Percentiles rank a stretch among this genome's conserved stretches.
Evolutionary conservation across 1,140 invertebrate genomes (phyloP).

Genomic region (Heterodera carotae): DNA sequence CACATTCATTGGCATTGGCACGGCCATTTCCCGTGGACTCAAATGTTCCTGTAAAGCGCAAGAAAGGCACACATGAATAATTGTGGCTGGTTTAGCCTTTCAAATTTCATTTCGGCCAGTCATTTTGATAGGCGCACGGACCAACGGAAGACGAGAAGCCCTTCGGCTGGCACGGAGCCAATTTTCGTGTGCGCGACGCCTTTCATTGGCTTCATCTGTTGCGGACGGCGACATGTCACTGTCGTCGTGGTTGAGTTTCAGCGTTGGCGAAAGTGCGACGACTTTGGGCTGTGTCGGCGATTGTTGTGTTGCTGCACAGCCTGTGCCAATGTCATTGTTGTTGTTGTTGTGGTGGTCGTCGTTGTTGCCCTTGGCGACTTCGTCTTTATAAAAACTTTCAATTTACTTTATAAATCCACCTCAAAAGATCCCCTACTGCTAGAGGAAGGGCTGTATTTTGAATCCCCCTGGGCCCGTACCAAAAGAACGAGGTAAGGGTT

Average conservation of each 20-base stretch:
- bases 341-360: background rate
- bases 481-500: too few species aligned
- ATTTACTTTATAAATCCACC: too few species aligned
- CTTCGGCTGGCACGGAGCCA: conserved; percentile 6
- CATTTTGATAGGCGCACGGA: too few species aligned
- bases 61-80: background rate
- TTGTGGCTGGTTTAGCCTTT: too few species aligned
- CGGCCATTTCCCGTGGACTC: conserved; percentile 7
- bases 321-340: too few species aligned
- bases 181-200: conserved; percentile 4
- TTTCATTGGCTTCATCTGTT: conserved; percentile 6
- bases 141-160: background rate
- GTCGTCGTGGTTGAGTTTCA: background rate
- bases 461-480: background rate
- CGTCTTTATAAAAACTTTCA: conserved; percentile 5
- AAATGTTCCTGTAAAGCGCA: conserved; percentile 5
- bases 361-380: background rate
- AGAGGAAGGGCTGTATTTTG: too few species aligned
- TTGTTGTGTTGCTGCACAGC: too few species aligned
- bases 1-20: background rate
- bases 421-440: too few species aligned
- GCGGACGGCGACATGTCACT: background rate
- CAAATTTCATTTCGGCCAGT: too few species aligned
- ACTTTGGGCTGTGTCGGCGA: background rate
- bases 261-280: background rate